Evolutionary conservation across 2,888 invertebrate genomes (phyloP), one percentile per base, ranked within the genome.

Genomic region (Elegia similella): DNA sequence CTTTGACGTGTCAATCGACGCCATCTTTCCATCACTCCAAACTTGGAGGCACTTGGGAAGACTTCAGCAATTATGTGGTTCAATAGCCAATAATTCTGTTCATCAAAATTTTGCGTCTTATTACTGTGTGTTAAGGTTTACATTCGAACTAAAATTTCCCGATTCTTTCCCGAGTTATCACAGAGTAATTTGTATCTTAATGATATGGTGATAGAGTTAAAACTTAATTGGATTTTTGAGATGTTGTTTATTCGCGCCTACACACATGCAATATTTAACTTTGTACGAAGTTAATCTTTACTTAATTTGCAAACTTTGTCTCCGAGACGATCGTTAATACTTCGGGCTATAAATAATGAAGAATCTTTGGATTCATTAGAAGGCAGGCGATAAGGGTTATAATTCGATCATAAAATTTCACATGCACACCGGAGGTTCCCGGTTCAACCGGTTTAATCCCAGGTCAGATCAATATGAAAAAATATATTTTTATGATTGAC

Each of bases 301-400:
- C 23, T 46, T 46, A 46, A 46, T 16, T 44, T 44, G 44, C 17
- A 44, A 44, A 44, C 44, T 44, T 44, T 44, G 17, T 44, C 16
- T 44, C 8, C 8, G 7, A 44, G 16, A 16, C 16, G 7, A 17
- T 17, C 44, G 44, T 44, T 44, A 44, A 44, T 44, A 17, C 44
- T 44, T 44, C n/a, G n/a, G 38, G 38, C n/a, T 38, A 38, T 38
- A 38, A 38, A 38, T 38, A 38, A 38, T 12, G 38, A n/a, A 38
- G 38, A n/a, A 38, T n/a, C 38, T n/a, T 38, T 5, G 38, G 38
- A 38, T 38, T 38, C 0, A 38, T 38, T 38, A 38, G 38, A 38
- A 38, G 38, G 10, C 34, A 10, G 10, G 38, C 38, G 38, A 38
- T 38, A 38, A 38, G 38, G 38, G n/a, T 38, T 38, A 5, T 38